Evolutionary conservation across 2,113 vertebrate genomes (phyloP), one percentile per base, ranked within the genome.

Genomic region (Stercorarius parasiticus): DNA sequence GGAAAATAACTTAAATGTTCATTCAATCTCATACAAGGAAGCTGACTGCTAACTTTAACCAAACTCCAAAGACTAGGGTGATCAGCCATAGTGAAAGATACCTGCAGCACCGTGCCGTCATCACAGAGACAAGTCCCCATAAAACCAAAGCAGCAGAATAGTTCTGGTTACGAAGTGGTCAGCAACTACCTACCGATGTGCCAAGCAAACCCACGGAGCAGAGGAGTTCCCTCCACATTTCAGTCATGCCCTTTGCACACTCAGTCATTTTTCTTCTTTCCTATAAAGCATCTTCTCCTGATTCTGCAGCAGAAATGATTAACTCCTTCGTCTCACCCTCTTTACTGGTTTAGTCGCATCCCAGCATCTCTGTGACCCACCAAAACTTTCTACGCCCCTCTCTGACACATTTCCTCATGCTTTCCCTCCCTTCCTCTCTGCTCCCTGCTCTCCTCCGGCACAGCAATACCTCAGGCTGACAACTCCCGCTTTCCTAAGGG

Each of bases 111-210:
- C 5, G 1, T 4, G 13, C 26, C 3, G 1, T 13, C 56, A 10
- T 0, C 47, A 10, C 50, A 16, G n/a, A 22, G 34, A 3, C 2
- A 32, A 20, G 49, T 5, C 5, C 66, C 27, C 20, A 1, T 2
- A 13, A 55, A 25, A 5, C 2, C 20, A 8, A 16, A 47, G 59
- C 67, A 55, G 42, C 2, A 1, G 16, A 5, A 30, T 0, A 50
- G 47, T 13, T 3, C 16, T 11, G 30, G 13, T 1, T 38, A 49
- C 4, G 3, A 27, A n/a, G 50, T 0, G 13, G 43, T 5, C 11
- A 0, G 45, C 0, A 38, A 67, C 9, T 7, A n/a, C 3, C 26
- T 1, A 10, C 13, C 10, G 0, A 6, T 0, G 0, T 4, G 23
- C 40, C 13, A 13, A 30, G 29, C 17, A 61, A 56, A 38, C 22